A percentile compares a stretch with the other conserved stretches of the same genome.
Evolutionary conservation across 2,888 invertebrate species (phyloP).

Genomic region (Hydraecia micacea): DNA sequence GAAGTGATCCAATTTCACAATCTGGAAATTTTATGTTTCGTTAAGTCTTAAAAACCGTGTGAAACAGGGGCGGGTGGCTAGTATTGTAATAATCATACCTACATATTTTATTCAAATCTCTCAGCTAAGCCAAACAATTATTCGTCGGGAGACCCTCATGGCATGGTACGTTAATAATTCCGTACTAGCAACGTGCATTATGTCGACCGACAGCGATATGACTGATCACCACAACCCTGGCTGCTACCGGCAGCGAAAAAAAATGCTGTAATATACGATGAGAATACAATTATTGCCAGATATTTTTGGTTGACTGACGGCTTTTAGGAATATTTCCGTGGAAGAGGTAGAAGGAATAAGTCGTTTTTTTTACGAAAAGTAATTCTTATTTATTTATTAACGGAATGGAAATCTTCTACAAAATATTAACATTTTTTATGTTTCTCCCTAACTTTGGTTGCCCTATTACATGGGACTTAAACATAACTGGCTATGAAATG

Average conservation of each 20-base stretch:
- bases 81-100: slow-evolving; percentile 31
- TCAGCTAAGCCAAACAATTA: slow-evolving; percentile 61
- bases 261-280: slow-evolving; percentile 48
- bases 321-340: slow-evolving; percentile 30
- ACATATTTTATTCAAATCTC: slow-evolving; percentile 49
- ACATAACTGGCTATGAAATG: not conserved
- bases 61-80: not conserved
- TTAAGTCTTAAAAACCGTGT: not conserved
- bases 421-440: not conserved
- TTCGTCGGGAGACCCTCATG: slow-evolving; percentile 63
- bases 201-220: slow-evolving; percentile 77
- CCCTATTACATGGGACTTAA: not conserved
- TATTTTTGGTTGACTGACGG: slow-evolving; percentile 31
- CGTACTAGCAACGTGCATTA: slow-evolving; percentile 80
- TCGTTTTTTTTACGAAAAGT: not conserved
- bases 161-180: slow-evolving; percentile 78
- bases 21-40: not conserved
- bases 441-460: not conserved
- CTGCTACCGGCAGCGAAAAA: slow-evolving; percentile 64
- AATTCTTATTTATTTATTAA: not conserved
- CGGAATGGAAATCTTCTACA: not conserved
- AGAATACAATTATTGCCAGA: slow-evolving; percentile 46
- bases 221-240: slow-evolving; percentile 75
- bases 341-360: slow-evolving; percentile 3
- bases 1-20: not conserved